A percentile compares a stretch with the other conserved stretches of the same genome.
phyloP scores from a whole-genome alignment of 1,140 invertebrate genomes.

The Euwallacea fornicatus region DNA sequence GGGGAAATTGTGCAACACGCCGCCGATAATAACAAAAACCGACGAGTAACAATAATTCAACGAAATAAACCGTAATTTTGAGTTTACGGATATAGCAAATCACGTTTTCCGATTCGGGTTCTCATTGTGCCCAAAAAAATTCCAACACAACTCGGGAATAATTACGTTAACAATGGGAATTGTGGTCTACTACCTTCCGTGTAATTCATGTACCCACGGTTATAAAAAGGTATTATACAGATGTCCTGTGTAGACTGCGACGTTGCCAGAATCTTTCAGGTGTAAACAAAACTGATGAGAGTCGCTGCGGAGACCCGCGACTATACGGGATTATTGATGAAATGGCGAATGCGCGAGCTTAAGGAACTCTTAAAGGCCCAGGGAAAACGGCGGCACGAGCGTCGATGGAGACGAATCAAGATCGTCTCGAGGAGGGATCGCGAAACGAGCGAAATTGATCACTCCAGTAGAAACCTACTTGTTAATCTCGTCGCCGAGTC shows the following conservation, averaged over 20 bases:
- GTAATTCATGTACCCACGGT: constrained; percentile 28
- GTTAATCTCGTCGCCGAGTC: no score
- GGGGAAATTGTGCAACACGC: no score
- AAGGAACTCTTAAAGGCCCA: background rate
- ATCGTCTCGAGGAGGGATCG: no score
- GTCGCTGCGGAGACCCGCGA: background rate
- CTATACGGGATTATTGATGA: background rate
- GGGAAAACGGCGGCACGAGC: background rate
- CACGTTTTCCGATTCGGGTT: constrained; percentile 12
- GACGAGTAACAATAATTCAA: no score
- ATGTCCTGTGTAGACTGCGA: background rate
- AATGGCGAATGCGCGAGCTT: background rate
- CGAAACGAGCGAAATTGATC: no score
- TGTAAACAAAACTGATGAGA: background rate
- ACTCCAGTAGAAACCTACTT: no score
- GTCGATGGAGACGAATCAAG: background rate
- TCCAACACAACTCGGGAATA: constrained; percentile 14
- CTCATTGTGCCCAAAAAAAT: constrained; percentile 17
- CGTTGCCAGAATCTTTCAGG: background rate
- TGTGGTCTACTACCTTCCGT: constrained; percentile 31
- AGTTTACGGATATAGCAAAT: constrained; percentile 11
- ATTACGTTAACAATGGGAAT: constrained; percentile 26
- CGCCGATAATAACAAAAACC: no score
- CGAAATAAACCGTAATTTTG: background rate
- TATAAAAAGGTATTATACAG: constrained; percentile 8